A percentile compares a stretch with the other conserved stretches of the same genome.
Conservation (phyloP, 2,113 vertebrate species). For the Saguinus imperator region DNA sequence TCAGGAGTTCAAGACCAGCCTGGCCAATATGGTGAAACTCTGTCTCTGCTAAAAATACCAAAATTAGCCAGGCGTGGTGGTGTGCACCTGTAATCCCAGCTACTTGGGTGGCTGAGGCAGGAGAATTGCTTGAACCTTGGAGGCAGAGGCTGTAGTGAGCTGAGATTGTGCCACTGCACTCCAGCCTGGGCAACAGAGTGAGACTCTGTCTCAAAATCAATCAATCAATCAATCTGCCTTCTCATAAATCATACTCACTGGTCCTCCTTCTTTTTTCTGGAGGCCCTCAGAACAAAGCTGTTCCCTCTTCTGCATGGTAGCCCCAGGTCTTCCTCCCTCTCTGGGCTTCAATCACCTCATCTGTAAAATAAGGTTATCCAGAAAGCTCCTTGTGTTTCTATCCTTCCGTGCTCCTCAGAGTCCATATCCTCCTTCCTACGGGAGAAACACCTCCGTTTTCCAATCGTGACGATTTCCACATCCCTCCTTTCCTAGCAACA, state of each 20-base stretch:
- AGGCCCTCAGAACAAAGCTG: slow-evolving; percentile 26
- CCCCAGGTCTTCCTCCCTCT: background rate
- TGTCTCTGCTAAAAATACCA: background rate
- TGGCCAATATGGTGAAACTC: background rate
- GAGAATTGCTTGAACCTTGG: background rate
- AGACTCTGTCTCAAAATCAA: background rate
- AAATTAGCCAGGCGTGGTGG: background rate
- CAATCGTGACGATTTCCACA: slow-evolving; percentile 28
- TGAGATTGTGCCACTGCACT: background rate
- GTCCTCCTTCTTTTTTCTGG: slow-evolving; percentile 35
- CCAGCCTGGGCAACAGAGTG: background rate
- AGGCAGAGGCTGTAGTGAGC: background rate
- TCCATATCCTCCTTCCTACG: background rate
- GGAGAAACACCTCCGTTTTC: slow-evolving; percentile 1
- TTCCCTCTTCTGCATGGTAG: background rate
- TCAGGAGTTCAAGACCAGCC: background rate
- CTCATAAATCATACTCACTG: slow-evolving; percentile 14
- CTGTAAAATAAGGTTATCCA: background rate
- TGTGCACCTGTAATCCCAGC: background rate
- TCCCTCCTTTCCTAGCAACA: slow-evolving; percentile 25
- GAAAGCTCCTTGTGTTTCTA: background rate
- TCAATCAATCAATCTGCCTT: background rate
- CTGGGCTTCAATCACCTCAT: background rate
- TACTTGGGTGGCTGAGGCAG: background rate
- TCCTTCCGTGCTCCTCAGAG: background rate